Conservation (phyloP, 1,140 invertebrate species). For the Trichogramma pretiosum region DNA sequence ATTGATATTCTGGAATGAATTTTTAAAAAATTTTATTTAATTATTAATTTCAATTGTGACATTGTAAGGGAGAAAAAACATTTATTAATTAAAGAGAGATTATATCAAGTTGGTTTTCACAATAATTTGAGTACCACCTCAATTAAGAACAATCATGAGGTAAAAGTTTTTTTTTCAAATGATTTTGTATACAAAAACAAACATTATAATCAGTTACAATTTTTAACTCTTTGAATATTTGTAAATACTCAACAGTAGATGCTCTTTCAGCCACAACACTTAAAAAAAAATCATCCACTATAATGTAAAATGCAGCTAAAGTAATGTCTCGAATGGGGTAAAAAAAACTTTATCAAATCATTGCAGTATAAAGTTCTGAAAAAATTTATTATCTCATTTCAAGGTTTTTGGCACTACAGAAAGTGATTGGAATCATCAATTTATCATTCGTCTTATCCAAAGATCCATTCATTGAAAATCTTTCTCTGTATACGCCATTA, state of each 20-base stretch:
- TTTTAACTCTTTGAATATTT: constrained; percentile 37
- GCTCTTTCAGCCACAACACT: constrained; percentile 49
- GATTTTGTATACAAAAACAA: constrained; percentile 48
- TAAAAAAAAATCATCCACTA: constrained; percentile 60
- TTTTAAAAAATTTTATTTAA: constrained; percentile 8
- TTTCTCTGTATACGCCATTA: constrained; percentile 52
- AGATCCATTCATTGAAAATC: constrained; percentile 72
- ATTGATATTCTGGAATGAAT: constrained; percentile 47
- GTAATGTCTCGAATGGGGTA: neutral
- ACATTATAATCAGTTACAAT: constrained; percentile 54
- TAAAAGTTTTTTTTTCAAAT: constrained; percentile 31
- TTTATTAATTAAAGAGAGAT: constrained; percentile 30
- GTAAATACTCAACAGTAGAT: constrained; percentile 45
- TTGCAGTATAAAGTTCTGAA: neutral
- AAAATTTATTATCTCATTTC: constrained; percentile 36
- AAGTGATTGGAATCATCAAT: constrained; percentile 79
- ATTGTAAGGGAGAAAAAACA: neutral
- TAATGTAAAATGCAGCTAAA: constrained; percentile 53
- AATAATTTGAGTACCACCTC: constrained; percentile 42
- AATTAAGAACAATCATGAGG: constrained; percentile 38
- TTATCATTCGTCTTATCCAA: constrained; percentile 44
- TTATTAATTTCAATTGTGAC: neutral
- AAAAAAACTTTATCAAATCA: neutral
- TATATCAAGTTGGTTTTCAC: constrained; percentile 46
- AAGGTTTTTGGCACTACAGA: constrained; percentile 64